Conservation (phyloP, 2,888 invertebrate genomes). For the Pristionchus arcanus region DNA sequence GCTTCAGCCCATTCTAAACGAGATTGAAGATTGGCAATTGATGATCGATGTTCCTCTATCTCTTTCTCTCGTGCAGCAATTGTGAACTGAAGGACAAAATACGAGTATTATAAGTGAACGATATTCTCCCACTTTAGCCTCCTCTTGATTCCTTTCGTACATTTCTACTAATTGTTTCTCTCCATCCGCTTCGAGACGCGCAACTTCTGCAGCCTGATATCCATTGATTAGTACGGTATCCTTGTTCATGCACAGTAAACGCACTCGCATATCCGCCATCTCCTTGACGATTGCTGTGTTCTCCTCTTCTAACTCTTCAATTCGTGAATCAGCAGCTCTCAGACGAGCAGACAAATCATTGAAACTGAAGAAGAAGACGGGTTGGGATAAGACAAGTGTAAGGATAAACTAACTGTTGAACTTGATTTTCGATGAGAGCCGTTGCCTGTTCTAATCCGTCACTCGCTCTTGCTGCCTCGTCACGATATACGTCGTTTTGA, state of each 20-base stretch:
- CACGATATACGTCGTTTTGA: constrained; percentile 75
- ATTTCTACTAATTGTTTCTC: not conserved
- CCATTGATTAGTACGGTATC: not conserved
- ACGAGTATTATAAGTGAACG: not conserved
- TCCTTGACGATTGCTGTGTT: constrained; percentile 57
- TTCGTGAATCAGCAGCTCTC: constrained; percentile 58
- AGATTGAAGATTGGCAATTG: not conserved
- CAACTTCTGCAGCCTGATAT: constrained; percentile 24
- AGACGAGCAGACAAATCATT: constrained; percentile 55
- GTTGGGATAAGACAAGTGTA: too few relatives aligned
- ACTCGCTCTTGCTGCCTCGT: constrained; percentile 69
- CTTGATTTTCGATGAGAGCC: constrained; percentile 71
- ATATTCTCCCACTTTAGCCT: not conserved
- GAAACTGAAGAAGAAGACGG: not conserved
- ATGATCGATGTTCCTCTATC: constrained; percentile 14
- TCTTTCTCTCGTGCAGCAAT: constrained; percentile 48
- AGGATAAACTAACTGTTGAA: constrained; percentile 61
- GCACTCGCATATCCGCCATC: constrained; percentile 42
- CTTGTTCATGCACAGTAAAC: not conserved
- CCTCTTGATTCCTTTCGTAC: constrained; percentile 34
- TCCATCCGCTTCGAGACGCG: constrained; percentile 33
- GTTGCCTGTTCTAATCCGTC: constrained; percentile 74
- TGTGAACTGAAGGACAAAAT: not conserved
- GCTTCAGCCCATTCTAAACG: constrained; percentile 55
- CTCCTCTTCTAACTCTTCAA: constrained; percentile 62